phyloP scores from a whole-genome alignment of 2,113 vertebrate genomes.

The Melanocharis versteri region DNA sequence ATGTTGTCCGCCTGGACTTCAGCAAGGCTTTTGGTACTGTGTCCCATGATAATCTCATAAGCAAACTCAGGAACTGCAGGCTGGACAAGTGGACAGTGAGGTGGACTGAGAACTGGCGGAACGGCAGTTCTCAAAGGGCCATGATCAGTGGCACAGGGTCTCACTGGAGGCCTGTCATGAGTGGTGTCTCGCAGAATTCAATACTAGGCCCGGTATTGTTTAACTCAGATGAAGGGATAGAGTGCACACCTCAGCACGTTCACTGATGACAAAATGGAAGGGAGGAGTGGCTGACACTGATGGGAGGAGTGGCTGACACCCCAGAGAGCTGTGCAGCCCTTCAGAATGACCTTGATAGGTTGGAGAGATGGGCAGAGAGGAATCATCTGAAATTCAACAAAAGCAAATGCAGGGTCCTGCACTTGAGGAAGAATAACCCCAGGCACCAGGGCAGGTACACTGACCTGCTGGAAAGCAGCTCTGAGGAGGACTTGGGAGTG shows the following conservation, averaged over 20 bases:
- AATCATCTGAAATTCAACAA: background rate
- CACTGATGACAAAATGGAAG: fast-evolving
- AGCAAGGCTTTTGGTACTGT: background rate
- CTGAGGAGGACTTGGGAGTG: background rate
- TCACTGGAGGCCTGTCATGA: background rate
- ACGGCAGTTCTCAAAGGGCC: fast-evolving
- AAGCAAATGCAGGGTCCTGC: background rate
- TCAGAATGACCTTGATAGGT: background rate
- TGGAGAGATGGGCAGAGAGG: background rate
- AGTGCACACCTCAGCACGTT: background rate
- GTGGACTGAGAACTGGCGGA: background rate
- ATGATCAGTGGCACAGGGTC: background rate
- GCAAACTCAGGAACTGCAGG: background rate
- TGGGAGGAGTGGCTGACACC: fast-evolving
- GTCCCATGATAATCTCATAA: background rate
- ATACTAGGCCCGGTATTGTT: background rate
- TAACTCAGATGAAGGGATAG: background rate
- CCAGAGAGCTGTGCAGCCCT: background rate
- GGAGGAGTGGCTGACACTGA: fast-evolving
- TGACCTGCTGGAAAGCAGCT: background rate
- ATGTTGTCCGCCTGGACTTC: background rate
- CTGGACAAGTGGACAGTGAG: background rate
- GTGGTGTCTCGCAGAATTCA: background rate
- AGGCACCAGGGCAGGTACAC: background rate
- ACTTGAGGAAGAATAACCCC: background rate